Base-by-base conservation (phyloP, 2,797 vertebrate species). In the Sebastes diaconus region DNA sequence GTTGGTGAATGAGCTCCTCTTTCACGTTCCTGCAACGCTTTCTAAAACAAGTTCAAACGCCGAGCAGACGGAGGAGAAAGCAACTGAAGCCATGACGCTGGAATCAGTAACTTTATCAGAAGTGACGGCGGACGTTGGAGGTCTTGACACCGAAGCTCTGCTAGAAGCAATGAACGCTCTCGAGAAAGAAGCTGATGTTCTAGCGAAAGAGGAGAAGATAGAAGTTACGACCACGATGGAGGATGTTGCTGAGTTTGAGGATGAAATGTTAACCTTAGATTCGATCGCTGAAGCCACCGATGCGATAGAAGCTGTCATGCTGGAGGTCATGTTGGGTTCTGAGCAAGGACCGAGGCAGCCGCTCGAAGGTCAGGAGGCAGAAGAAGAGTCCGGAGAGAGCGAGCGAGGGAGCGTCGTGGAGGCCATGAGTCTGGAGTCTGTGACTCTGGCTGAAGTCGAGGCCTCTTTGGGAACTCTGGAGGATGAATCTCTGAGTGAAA, bases 401-500 rank as follows among this genome's bases (percentile, higher is more conserved):
- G 34, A 52, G 61, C 70, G 46, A 8, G 77, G 5, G 6, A 12
- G 2, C 0, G 39, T 67, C 2, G 0, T 67, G 30, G 80, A 84
- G 70, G 83, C 81, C 27, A 73, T 78, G 80, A 74, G 72, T 39
- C 65, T 81, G 0, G 80, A 85, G 55, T 70, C 68, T 4, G 84
- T 83, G 74, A 80, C 71, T 4, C 1, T 79, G 42, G 81, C 73
- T 5, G 81, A 82, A 25, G 70, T 73, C 0, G 76, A 89, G 73
- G 75, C 75, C 2, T 77, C 60, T 0, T 6, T 75, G 24, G 61
- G 54, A 72, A 24, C 54, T 18, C 67, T 82, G 36, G 83, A 79
- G 63, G 18, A 32, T 0, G 30, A 60, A 25, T 12, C 24, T 34
- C 61, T 81, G 52, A 64, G 78, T 18, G 75, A 87, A 68, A 70